phyloP scores from a whole-genome alignment of 2,888 invertebrate genomes.

The Cephus rjabovi region DNA sequence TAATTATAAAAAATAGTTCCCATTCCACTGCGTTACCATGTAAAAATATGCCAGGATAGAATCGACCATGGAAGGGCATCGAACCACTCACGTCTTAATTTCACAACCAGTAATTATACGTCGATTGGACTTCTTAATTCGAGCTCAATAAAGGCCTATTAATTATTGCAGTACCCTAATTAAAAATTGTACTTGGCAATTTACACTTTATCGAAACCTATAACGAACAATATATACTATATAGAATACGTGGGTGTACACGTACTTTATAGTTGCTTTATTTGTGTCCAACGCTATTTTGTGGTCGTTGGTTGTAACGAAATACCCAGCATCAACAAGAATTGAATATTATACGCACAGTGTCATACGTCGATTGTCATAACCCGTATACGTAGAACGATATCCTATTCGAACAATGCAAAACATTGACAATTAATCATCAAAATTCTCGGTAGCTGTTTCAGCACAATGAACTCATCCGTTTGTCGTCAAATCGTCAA shows the following conservation, averaged over 20 bases:
- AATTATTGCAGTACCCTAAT: conserved; percentile 17
- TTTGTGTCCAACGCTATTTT: background rate
- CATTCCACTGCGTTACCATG: background rate
- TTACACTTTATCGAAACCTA: background rate
- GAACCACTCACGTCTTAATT: conserved; percentile 18
- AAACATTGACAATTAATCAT: background rate
- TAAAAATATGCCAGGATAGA: background rate
- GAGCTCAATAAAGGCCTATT: conserved; percentile 14
- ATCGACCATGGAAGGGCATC: background rate
- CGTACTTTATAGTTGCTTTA: background rate
- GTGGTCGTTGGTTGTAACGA: background rate
- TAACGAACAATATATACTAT: background rate
- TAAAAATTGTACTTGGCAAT: conserved; percentile 17
- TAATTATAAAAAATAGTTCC: conserved; percentile 1
- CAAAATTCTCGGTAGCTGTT: background rate
- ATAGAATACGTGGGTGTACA: background rate
- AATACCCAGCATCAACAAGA: background rate
- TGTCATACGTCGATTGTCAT: background rate
- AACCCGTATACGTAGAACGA: background rate
- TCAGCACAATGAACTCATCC: background rate
- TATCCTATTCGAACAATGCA: background rate
- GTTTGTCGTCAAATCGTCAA: background rate
- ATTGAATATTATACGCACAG: background rate
- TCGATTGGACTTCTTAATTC: conserved; percentile 14
- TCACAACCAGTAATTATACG: conserved; percentile 21